A percentile compares a stretch with the other conserved stretches of the same genome.
These are phyloP conservation scores for Chanos chanos DNA, from an alignment of 2,797 vertebrate genomes.

Conservation along the genomic window DNA sequence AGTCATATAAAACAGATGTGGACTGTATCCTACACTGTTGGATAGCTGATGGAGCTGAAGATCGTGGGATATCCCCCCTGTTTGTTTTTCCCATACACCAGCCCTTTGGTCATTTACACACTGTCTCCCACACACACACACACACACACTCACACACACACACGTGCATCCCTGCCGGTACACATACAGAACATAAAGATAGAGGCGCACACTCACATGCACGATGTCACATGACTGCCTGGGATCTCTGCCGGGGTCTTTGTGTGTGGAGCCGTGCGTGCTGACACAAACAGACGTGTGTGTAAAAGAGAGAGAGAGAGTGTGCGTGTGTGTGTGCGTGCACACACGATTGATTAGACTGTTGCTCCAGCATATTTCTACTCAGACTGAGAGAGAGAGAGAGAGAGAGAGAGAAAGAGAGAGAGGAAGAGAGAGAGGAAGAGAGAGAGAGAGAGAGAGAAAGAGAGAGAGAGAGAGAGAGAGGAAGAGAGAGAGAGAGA, in stretches of 20 bases:
- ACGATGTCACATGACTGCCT: conserved; percentile 59
- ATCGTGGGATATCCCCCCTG: conserved; percentile 66
- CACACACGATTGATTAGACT: conserved; percentile 43
- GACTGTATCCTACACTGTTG: conserved; percentile 70
- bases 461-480: no score
- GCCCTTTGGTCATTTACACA: conserved; percentile 23
- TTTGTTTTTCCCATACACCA: conserved; percentile 71
- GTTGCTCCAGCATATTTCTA: conserved; percentile 47
- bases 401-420: no score
- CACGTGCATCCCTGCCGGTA: neutral
- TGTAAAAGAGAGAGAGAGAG: neutral
- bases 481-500: no score
- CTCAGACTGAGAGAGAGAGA: conserved; percentile 33
- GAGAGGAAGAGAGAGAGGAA: no score
- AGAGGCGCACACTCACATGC: conserved; percentile 44
- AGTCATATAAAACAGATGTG: conserved; percentile 72
- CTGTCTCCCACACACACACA: conserved; percentile 19
- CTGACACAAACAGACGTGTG: conserved; percentile 48
- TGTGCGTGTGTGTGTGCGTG: conserved; percentile 8
- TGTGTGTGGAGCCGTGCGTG: conserved; percentile 58
- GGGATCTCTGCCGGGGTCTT: conserved; percentile 59
- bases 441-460: no score
- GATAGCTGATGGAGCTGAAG: conserved; percentile 61
- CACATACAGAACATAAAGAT: conserved; percentile 44
- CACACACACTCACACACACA: conserved; percentile 15